phyloP scores from a whole-genome alignment of 1,140 invertebrate species.

The Rhizoglyphus robini region DNA sequence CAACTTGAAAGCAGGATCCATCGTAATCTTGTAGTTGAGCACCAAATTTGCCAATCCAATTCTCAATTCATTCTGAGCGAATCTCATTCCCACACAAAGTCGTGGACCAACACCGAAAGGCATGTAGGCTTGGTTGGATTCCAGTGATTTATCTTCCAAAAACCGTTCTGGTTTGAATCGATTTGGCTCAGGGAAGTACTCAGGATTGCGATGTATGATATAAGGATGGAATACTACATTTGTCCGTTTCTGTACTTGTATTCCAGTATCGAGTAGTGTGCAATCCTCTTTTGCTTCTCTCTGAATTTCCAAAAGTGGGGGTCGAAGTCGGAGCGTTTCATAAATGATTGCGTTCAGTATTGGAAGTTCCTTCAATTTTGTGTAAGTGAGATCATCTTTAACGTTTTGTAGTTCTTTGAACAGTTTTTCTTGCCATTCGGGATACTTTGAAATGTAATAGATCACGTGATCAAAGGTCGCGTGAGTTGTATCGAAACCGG shows the following conservation, averaged over 20 bases:
- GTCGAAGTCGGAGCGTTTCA: constrained; percentile 33
- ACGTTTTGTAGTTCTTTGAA: constrained; percentile 38
- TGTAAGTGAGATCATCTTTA: constrained; percentile 39
- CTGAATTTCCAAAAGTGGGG: constrained; percentile 24
- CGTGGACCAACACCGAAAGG: constrained; percentile 45
- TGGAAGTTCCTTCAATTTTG: constrained; percentile 29
- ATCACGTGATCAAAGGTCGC: constrained; percentile 40
- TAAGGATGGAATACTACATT: constrained; percentile 25
- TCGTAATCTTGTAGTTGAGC: background rate
- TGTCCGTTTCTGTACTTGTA: constrained; percentile 23
- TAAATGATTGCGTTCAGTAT: constrained; percentile 33
- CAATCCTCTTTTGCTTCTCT: constrained; percentile 9
- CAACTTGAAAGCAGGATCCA: background rate
- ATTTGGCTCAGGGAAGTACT: constrained; percentile 26
- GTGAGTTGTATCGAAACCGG: constrained; percentile 48
- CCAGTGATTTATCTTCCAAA: background rate
- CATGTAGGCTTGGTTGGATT: constrained; percentile 37
- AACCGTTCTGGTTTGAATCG: constrained; percentile 25
- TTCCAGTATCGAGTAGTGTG: background rate
- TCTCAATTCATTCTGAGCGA: constrained; percentile 38
- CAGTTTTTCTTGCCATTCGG: constrained; percentile 42
- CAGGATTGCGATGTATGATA: constrained; percentile 26
- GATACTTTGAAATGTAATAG: constrained; percentile 43
- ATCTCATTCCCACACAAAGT: constrained; percentile 46
- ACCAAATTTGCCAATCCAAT: constrained; percentile 10